A percentile compares a stretch with the other conserved stretches of the same genome.
Conservation (phyloP, 2,113 vertebrate genomes). For the Alligator sinensis region DNA sequence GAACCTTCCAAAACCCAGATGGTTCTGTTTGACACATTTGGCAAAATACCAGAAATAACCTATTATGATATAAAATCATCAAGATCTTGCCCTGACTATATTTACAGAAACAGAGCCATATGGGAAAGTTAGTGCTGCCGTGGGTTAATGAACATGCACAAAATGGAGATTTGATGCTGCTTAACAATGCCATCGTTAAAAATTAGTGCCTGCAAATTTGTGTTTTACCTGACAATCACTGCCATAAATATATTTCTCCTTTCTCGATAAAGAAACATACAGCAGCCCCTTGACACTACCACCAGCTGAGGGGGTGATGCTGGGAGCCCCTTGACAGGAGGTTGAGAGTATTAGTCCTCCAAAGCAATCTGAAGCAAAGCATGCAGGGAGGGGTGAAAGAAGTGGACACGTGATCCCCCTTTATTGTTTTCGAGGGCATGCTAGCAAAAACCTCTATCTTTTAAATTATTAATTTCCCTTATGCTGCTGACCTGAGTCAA, state of each 20-base stretch:
- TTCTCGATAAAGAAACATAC: neutral
- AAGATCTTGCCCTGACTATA: neutral
- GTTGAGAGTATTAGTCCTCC: neutral
- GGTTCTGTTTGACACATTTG: constrained; percentile 61
- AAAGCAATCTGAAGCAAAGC: fast-evolving
- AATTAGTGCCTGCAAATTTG: neutral
- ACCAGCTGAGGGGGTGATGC: constrained; percentile 1
- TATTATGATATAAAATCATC: constrained; percentile 36
- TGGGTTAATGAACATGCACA: constrained; percentile 34
- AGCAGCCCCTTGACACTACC: neutral
- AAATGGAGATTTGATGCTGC: neutral
- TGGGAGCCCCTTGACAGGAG: neutral
- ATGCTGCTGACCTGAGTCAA: neutral
- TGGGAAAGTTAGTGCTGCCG: constrained; percentile 36
- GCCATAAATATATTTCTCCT: neutral
- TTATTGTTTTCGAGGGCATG: neutral
- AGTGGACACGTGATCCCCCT: neutral
- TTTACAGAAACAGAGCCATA: constrained; percentile 51
- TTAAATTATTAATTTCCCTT: fast-evolving
- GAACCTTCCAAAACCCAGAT: constrained; percentile 69
- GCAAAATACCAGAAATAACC: constrained; percentile 57
- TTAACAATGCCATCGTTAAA: constrained; percentile 10
- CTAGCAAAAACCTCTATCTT: neutral
- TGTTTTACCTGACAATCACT: neutral
- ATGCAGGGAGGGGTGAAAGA: fast-evolving